phyloP scores from a whole-genome alignment of 1,140 invertebrate genomes.

The Lethrus apterus region DNA sequence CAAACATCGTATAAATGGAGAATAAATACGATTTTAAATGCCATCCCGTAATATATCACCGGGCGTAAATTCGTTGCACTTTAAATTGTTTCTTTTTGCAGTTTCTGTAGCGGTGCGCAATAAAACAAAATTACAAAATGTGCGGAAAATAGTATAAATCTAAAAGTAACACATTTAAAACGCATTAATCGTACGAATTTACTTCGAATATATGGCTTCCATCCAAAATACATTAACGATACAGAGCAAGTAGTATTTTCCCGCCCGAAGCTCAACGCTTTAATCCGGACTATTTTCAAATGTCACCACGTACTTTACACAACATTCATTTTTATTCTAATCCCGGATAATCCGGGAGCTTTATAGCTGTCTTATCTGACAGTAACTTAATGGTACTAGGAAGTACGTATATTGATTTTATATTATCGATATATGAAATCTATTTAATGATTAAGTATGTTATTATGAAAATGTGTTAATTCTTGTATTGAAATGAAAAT shows the following conservation, averaged over 20 bases:
- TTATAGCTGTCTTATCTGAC: conserved; percentile 18
- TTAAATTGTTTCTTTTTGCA: conserved; percentile 3
- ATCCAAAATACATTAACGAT: conserved; percentile 18
- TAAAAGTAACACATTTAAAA: conserved; percentile 11
- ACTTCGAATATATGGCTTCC: conserved; percentile 7
- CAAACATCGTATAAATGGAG: too few species aligned
- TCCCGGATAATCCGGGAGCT: conserved; percentile 18
- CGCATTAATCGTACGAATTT: conserved; percentile 10
- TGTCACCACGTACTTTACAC: conserved; percentile 17
- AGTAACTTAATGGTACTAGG: conserved; percentile 12
- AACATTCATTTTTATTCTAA: conserved; percentile 20
- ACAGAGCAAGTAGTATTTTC: conserved; percentile 9
- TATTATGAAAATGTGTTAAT: neutral
- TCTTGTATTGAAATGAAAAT: neutral
- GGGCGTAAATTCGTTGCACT: neutral
- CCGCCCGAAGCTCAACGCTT: conserved; percentile 3
- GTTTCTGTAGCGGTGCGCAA: conserved; percentile 3
- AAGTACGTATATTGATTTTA: conserved; percentile 13
- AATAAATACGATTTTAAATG: conserved; percentile 11
- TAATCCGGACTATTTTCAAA: conserved; percentile 15
- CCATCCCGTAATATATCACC: conserved; percentile 6
- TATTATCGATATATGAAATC: conserved; percentile 3
- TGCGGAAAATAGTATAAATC: conserved; percentile 6
- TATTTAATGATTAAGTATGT: neutral
- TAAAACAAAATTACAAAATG: conserved; percentile 8